Base-by-base conservation (phyloP, 2,888 invertebrate species). In the Cataglyphis cursor region DNA sequence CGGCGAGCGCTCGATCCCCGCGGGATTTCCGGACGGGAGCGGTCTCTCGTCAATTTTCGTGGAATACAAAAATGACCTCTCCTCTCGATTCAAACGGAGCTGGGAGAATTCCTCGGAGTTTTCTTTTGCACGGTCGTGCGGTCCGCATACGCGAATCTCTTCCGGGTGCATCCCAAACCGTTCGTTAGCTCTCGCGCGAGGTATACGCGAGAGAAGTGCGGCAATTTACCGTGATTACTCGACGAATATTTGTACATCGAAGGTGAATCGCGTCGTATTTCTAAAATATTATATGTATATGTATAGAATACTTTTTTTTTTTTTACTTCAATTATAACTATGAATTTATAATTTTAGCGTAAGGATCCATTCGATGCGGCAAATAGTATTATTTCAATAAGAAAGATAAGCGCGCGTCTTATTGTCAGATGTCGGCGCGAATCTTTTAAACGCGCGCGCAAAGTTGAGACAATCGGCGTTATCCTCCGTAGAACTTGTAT, bases 221-320 rank as follows among this genome's bases (percentile, higher is more conserved):
- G 78, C 78, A 80, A 80, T 80, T 80, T 80, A 48, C 78, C 48
- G 72, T 48, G 78, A 80, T 80, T 80, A 80, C 78, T 80, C 78
- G 59, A 80, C 78, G 78, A 80, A 80, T 80, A 72, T 80, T 72
- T 48, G 72, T 59, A 59, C 68, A 65, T 31, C 57, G 44, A 5
- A 64, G 48, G 15, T 51, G 28, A 15, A 28, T 6, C 31, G 44
- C 59, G 31, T 10, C 68, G 10, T 12, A 18, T 44, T 72, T 59
- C 35, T 59, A 35, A 80, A 78, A 80, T 35, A 10, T 68, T 41
- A 4, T 15, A 44, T 44, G 12, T 41, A 18, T 18, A 12, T 48
- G 5, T 18, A 31, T 38, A 15, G 3, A 24, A 35, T 24, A 18
- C 1, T n/a, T 3, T 57, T 48, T 18, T 38, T 28, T 28, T 28